These are phyloP conservation scores for Cheirogaleus major DNA, from an alignment of 2,797 vertebrate genomes.

Conservation along the genomic window DNA sequence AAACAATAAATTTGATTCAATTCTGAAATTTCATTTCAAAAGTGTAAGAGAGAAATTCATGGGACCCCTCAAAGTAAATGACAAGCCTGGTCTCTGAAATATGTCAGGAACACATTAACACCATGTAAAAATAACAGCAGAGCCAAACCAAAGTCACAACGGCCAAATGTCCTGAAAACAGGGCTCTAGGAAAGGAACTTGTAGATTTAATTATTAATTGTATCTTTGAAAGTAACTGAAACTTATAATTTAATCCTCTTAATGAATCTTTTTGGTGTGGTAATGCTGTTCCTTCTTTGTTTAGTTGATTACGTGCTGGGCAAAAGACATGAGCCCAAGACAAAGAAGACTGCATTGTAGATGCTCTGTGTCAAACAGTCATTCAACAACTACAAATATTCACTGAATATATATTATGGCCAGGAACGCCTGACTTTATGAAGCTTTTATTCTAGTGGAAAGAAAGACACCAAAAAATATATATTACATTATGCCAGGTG, in stretches of 20 bases:
- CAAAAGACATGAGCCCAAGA: not conserved
- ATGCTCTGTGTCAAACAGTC: not conserved
- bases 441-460: not conserved
- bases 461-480: not conserved
- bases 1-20: conserved; percentile 79
- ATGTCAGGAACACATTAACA: conserved; percentile 77
- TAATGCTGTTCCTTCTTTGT: not conserved
- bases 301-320: not conserved
- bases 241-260: conserved; percentile 4
- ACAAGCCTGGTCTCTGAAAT: conserved; percentile 76
- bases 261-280: not conserved
- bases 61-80: conserved; percentile 77
- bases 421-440: not conserved
- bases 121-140: conserved; percentile 76
- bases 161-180: conserved; percentile 73
- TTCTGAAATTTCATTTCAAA: conserved; percentile 78
- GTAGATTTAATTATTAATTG: conserved; percentile 55
- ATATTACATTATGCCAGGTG: not conserved
- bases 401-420: not conserved
- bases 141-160: conserved; percentile 67
- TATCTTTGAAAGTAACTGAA: conserved; percentile 31
- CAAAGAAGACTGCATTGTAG: not conserved
- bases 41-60: conserved; percentile 76
- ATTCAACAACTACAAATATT: conserved; percentile 1
- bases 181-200: conserved; percentile 47